phyloP scores from a whole-genome alignment of 2,113 vertebrate species.

The Thalassarche chlororhynchos region DNA sequence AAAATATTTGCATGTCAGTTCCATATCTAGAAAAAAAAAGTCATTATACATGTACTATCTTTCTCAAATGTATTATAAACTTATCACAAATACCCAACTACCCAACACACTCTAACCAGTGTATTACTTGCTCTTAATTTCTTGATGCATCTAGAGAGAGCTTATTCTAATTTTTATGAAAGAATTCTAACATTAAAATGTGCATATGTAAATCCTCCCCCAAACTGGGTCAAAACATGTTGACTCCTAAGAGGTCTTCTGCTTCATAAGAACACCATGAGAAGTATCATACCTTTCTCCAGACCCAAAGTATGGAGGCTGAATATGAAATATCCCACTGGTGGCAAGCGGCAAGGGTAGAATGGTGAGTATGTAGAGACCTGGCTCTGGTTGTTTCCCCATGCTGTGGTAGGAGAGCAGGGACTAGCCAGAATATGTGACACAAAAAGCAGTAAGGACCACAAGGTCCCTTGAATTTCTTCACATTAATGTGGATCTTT shows the following conservation, averaged over 20 bases:
- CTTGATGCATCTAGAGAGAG: background rate
- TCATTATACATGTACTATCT: background rate
- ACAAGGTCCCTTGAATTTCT: background rate
- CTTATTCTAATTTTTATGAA: background rate
- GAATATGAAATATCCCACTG: background rate
- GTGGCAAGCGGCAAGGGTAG: background rate
- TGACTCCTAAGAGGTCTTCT: background rate
- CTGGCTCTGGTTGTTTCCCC: background rate
- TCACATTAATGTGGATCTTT: background rate
- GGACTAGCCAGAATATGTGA: background rate
- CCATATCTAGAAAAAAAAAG: background rate
- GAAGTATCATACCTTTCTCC: background rate
- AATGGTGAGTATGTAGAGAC: accelerated
- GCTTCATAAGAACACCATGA: background rate
- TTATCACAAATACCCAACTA: background rate
- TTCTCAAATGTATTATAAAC: background rate
- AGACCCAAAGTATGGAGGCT: background rate
- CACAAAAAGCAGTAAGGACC: background rate
- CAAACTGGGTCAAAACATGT: background rate
- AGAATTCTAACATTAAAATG: background rate
- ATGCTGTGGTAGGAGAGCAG: background rate
- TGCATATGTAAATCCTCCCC: background rate
- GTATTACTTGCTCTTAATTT: background rate
- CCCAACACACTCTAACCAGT: background rate
- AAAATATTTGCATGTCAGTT: background rate